Conservation (phyloP, 2,113 vertebrate genomes). For the Brachirus orientalis region DNA sequence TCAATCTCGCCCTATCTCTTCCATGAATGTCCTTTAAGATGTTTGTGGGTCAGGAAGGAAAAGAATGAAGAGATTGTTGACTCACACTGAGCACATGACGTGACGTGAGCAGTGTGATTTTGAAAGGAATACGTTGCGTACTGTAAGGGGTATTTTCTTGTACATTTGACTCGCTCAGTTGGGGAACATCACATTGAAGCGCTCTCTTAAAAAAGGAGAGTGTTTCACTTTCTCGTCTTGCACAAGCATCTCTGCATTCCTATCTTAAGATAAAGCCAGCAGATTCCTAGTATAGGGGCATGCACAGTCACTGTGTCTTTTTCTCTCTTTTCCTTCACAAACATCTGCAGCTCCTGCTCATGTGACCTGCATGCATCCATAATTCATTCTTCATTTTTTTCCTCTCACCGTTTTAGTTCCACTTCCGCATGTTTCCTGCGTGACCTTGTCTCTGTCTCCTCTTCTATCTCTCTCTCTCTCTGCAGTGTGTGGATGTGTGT, state of each 20-base stretch:
- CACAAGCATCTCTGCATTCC: constrained; percentile 42
- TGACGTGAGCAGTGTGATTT: constrained; percentile 9
- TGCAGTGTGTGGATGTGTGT: neutral
- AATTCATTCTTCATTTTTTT: constrained; percentile 62
- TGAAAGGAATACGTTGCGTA: constrained; percentile 24
- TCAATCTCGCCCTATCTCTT: constrained; percentile 37
- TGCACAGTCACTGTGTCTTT: constrained; percentile 4
- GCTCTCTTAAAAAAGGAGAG: no score
- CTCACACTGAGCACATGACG: constrained; percentile 49
- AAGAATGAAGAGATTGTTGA: constrained; percentile 48
- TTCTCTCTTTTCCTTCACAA: constrained; percentile 26
- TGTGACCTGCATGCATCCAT: constrained; percentile 59
- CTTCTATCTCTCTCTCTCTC: constrained; percentile 28
- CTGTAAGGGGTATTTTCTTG: no score
- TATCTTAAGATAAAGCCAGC: constrained; percentile 26
- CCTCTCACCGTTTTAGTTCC: constrained; percentile 22
- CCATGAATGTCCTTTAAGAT: constrained; percentile 46
- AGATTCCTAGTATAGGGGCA: constrained; percentile 25
- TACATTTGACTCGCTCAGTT: no score
- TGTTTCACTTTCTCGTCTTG: constrained; percentile 12
- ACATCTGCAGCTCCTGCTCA: constrained; percentile 61
- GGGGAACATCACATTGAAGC: no score
- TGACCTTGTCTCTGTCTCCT: constrained; percentile 58
- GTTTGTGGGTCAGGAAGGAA: constrained; percentile 68
- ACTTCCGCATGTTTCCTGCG: constrained; percentile 62